Conservation (phyloP, 2,113 vertebrate species). For the Vulpes lagopus region DNA sequence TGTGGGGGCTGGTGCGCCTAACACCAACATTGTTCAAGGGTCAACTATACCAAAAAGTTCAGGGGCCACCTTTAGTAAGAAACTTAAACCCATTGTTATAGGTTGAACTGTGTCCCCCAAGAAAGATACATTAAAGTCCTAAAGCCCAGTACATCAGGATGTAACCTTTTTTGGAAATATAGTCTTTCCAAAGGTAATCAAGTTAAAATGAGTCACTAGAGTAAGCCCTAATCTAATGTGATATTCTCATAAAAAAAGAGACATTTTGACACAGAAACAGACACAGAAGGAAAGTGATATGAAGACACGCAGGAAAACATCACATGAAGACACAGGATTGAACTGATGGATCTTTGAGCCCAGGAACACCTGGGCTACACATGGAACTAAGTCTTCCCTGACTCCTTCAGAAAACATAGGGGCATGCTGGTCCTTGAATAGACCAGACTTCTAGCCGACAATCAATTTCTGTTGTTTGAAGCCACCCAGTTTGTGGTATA, state of each 20-base stretch:
- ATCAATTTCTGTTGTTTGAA: not conserved
- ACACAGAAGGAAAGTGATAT: not conserved
- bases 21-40: not conserved
- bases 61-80: not conserved
- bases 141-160: not conserved
- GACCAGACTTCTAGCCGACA: not conserved
- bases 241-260: not conserved
- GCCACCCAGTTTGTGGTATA: not conserved
- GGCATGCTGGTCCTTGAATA: not conserved
- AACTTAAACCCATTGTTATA: not conserved
- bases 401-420: not conserved
- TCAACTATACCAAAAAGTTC: not conserved
- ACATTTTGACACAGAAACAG: not conserved
- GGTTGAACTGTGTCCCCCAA: not conserved
- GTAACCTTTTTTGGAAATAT: not conserved
- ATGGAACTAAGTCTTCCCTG: not conserved
- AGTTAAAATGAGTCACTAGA: not conserved
- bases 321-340: not conserved
- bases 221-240: not conserved
- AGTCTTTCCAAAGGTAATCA: not conserved
- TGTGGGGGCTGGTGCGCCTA: not conserved
- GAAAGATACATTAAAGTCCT: not conserved
- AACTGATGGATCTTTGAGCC: not conserved
- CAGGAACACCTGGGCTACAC: not conserved
- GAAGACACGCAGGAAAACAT: not conserved